Evolutionary conservation across 2,888 invertebrate species (phyloP), one percentile per base, ranked within the genome.

Genomic region (Scaptomyza cyrtandrae): DNA sequence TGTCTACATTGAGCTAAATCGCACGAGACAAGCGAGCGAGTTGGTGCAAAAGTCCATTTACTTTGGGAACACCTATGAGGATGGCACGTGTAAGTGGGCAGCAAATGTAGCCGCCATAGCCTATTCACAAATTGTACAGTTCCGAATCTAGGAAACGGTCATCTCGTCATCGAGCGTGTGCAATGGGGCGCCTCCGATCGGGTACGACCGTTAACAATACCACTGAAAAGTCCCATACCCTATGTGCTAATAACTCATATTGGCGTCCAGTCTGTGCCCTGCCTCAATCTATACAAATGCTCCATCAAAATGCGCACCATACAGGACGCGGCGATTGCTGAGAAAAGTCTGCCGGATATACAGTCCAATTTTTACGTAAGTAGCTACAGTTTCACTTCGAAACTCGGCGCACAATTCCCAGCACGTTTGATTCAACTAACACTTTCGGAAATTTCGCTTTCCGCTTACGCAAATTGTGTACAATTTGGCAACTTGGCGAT

Each of bases 211-310:
- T 67, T 90, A 24, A 81, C 67, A 24, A 55, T 81, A 33, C 88
- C 83, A 6, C 80, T 93, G 46, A 46, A 71, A 3, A 89, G 89
- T 63, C 93, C 93, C 16, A 91, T 93, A 31, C 90, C 92, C 1
- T 92, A 93, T 68, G 93, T 93, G 0, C 79, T 94, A 1, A 91
- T 94, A 49, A 93, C 93, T 13, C 94, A 94, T 71, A 93, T 94
- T 1, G 94, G 92, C 1, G 93, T 93, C 19, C 88, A 89, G 64
- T 88, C 91, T 6, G 66, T 44, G 6, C 90, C 92, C 27, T 94
- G 94, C 72, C 59, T 62, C 10, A 92, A 88, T 58, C 85, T 93
- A 39, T 82, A 89, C 35, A 89, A 88, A 29, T 94, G 94, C 77
- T 91, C 92, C 19, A 85, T 86, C 37, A 91, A 92, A 74, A 92